Percentiles rank a stretch among this genome's conserved stretches.
phyloP scores from a whole-genome alignment of 2,113 vertebrate species.

The Martes martes region DNA sequence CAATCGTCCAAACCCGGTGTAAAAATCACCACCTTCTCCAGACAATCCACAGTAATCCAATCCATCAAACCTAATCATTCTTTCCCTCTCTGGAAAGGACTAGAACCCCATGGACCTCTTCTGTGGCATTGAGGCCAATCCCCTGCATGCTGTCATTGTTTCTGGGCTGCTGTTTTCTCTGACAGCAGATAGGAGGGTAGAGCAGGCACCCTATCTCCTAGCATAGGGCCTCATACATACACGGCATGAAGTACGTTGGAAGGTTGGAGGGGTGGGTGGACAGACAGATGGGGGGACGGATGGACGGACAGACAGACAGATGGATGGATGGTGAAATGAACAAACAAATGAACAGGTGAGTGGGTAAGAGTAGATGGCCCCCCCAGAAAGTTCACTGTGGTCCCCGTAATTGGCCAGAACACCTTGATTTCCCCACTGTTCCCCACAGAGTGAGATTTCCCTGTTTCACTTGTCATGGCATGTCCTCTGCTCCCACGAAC shows the following conservation, averaged over 20 bases:
- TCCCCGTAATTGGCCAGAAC: neutral
- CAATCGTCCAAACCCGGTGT: neutral
- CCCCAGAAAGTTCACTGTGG: neutral
- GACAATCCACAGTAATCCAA: neutral
- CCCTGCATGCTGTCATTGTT: neutral
- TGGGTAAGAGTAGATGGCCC: neutral
- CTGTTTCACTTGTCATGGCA: neutral
- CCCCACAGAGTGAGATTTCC: neutral
- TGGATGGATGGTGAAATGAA: neutral
- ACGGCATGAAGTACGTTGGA: neutral
- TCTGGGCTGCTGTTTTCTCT: neutral
- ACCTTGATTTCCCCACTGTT: neutral
- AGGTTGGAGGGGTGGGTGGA: neutral
- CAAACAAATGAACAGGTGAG: neutral
- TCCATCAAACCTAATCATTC: neutral
- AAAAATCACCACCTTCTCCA: neutral
- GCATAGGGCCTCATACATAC: neutral
- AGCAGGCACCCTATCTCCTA: neutral
- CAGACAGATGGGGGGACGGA: too few relatives aligned
- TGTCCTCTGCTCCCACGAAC: neutral
- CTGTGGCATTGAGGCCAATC: neutral
- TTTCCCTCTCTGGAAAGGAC: neutral
- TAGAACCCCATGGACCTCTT: neutral
- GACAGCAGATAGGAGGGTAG: neutral
- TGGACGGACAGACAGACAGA: too few relatives aligned